These are phyloP conservation scores for Abramis brama DNA, from an alignment of 2,113 vertebrate genomes.

Conservation along the genomic window DNA sequence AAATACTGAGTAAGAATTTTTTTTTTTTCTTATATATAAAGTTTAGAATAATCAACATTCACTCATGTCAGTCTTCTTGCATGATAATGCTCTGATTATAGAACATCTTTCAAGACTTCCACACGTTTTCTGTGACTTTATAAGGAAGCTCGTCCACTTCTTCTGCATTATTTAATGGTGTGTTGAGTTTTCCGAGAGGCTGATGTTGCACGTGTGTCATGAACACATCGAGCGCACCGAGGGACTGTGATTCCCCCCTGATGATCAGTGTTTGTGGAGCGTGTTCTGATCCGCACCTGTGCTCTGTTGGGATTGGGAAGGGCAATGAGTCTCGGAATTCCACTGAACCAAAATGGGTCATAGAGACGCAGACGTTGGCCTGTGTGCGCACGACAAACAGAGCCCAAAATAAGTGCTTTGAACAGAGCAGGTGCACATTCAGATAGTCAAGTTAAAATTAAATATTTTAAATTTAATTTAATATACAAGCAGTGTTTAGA, in stretches of 20 bases:
- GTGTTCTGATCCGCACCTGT: conserved; percentile 25
- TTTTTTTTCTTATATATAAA: no score
- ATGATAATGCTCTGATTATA: no score
- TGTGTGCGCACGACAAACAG: background rate
- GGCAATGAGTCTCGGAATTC: background rate
- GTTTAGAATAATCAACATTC: no score
- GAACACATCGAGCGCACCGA: background rate
- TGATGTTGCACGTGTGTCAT: background rate
- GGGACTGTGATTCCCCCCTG: background rate
- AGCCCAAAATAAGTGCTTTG: background rate
- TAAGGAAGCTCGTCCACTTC: no score
- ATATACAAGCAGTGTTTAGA: no score
- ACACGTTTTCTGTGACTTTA: no score
- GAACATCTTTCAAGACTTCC: no score
- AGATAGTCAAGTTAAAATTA: background rate
- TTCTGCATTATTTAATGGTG: no score
- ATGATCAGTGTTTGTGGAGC: conserved; percentile 24
- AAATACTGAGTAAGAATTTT: no score
- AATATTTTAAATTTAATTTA: no score
- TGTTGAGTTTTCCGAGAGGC: background rate
- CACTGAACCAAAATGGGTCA: conserved; percentile 22
- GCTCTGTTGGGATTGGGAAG: conserved; percentile 5
- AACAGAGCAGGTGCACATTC: background rate
- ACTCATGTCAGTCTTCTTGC: no score
- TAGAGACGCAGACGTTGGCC: background rate